Evolutionary conservation across 2,888 invertebrate species (phyloP).

Genomic region (Nasonovia ribisnigri): DNA sequence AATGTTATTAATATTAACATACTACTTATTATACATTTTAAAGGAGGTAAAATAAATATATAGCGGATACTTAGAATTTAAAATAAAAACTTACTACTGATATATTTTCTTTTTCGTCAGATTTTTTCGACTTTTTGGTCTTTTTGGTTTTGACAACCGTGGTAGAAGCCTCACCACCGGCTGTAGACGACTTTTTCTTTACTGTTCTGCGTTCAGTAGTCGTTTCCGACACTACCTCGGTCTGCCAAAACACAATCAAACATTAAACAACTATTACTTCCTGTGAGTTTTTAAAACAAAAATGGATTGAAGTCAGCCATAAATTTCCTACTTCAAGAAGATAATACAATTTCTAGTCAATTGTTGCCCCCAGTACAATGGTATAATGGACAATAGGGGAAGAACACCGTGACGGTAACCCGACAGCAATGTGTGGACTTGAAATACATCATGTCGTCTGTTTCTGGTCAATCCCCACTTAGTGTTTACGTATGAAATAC

Average conservation of each 20-base stretch:
- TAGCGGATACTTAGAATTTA: background rate
- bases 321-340: background rate
- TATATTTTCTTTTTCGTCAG: slow-evolving; percentile 73
- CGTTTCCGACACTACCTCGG: slow-evolving; percentile 52
- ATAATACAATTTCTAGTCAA: slow-evolving; percentile 35
- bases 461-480: slow-evolving; percentile 17
- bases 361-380: slow-evolving; percentile 45
- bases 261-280: slow-evolving; percentile 35
- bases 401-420: slow-evolving; percentile 62
- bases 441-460: slow-evolving; percentile 21
- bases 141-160: slow-evolving; percentile 72
- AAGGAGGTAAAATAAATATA: background rate
- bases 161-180: slow-evolving; percentile 65
- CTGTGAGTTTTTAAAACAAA: slow-evolving; percentile 21
- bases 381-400: slow-evolving; percentile 60
- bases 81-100: slow-evolving; percentile 72
- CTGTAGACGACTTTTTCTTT: slow-evolving; percentile 58
- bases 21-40: background rate
- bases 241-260: slow-evolving; percentile 61
- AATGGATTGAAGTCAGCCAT: background rate
- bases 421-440: slow-evolving; percentile 27
- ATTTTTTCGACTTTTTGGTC: slow-evolving; percentile 72
- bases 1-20: background rate
- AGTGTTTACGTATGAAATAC: slow-evolving; percentile 31
- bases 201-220: slow-evolving; percentile 54